Evolutionary conservation across 2,888 invertebrate species (phyloP).

Genomic region (Brassicogethes aeneus): DNA sequence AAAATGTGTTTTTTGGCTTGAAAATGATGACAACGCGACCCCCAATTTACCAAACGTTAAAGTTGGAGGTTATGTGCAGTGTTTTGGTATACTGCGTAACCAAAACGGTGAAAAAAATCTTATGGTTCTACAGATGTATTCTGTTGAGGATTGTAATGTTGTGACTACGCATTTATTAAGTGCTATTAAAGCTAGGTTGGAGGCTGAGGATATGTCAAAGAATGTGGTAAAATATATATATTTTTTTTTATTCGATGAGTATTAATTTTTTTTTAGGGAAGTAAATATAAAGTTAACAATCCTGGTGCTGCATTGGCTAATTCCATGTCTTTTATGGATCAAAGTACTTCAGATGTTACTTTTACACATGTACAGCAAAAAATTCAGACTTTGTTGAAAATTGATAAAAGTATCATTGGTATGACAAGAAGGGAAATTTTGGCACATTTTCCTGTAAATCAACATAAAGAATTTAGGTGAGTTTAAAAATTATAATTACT

Average conservation of each 20-base stretch:
- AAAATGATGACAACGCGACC: slow-evolving; percentile 39
- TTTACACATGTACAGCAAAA: slow-evolving; percentile 32
- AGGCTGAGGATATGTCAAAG: slow-evolving; percentile 39
- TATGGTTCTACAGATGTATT: slow-evolving; percentile 54
- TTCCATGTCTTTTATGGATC: slow-evolving; percentile 32
- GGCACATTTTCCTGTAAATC: slow-evolving; percentile 27
- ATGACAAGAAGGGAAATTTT: slow-evolving; percentile 25
- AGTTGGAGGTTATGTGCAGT: slow-evolving; percentile 43
- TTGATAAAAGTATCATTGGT: slow-evolving; percentile 23
- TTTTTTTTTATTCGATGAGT: too few relatives aligned
- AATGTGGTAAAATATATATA: slow-evolving; percentile 20
- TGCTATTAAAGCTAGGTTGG: slow-evolving; percentile 50
- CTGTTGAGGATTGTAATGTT: slow-evolving; percentile 55
- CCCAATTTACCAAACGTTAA: slow-evolving; percentile 44
- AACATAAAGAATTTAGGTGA: slow-evolving; percentile 33
- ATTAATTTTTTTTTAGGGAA: background rate
- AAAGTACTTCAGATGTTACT: slow-evolving; percentile 13
- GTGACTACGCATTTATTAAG: slow-evolving; percentile 61
- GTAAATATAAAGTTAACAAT: slow-evolving; percentile 15
- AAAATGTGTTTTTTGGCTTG: slow-evolving; percentile 50
- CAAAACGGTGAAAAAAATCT: slow-evolving; percentile 54
- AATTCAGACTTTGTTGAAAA: slow-evolving; percentile 29
- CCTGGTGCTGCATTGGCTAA: slow-evolving; percentile 34
- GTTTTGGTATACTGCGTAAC: slow-evolving; percentile 56
- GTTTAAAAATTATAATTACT: slow-evolving; percentile 13